phyloP scores from a whole-genome alignment of 2,113 vertebrate genomes.

The Chroicocephalus ridibundus region DNA sequence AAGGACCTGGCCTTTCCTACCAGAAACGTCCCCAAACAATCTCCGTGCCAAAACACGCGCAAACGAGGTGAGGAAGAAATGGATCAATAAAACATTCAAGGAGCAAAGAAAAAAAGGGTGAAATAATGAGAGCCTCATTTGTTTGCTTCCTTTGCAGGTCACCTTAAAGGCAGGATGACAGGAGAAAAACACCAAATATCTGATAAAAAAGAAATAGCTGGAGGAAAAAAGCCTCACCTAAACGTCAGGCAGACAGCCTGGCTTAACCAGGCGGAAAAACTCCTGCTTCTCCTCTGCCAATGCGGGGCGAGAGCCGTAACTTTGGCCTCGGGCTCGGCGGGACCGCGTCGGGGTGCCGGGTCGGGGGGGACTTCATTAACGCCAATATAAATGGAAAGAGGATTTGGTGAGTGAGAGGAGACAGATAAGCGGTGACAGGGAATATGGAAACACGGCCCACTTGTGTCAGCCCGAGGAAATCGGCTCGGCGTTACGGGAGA shows the following conservation, averaged over 20 bases:
- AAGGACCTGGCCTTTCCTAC: neutral
- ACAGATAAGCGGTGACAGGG: neutral
- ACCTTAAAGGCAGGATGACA: neutral
- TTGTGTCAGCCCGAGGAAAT: neutral
- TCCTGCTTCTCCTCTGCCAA: neutral
- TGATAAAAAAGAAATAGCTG: neutral
- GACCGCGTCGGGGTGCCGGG: fast-evolving
- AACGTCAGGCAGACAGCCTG: fast-evolving
- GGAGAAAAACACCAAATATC: neutral
- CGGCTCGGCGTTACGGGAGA: neutral
- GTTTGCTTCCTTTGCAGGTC: neutral
- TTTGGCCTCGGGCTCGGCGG: too few relatives aligned
- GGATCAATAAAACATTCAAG: neutral
- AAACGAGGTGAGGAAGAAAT: neutral
- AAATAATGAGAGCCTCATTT: neutral
- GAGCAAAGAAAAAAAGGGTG: neutral
- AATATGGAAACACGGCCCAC: neutral
- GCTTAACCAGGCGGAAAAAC: neutral
- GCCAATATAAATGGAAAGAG: slow-evolving; percentile 13
- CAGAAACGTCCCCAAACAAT: neutral
- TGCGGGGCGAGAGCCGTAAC: fast-evolving
- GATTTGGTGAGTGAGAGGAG: neutral
- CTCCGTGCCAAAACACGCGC: neutral
- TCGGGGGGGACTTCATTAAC: neutral
- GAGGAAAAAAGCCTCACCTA: neutral